A percentile compares a stretch with the other conserved stretches of the same genome.
Evolutionary conservation across 30 jellyfish, hydroid and myxozoan species (phyloP).

Genomic region (Mastigias papua): DNA sequence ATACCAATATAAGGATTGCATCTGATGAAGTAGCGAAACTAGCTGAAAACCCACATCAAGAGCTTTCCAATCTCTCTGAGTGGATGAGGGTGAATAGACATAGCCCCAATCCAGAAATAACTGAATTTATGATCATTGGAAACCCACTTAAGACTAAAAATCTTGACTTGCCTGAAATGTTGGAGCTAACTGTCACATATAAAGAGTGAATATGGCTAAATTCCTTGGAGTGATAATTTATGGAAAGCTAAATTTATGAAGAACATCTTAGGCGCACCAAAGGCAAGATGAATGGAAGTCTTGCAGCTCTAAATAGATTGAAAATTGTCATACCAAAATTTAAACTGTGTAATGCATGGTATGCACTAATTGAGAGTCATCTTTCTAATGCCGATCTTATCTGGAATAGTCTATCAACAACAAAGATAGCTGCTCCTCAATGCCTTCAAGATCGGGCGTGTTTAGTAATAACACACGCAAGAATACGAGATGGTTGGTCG

Average conservation of each 20-base stretch:
- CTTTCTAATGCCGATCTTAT: slow-evolving; percentile 30
- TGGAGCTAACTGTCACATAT: slow-evolving; percentile 28
- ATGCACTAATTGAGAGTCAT: slow-evolving; percentile 40
- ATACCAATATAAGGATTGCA: slow-evolving; percentile 41
- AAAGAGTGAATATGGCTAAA: slow-evolving; percentile 43
- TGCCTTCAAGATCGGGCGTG: slow-evolving; percentile 41
- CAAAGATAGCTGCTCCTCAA: slow-evolving; percentile 47
- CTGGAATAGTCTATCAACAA: slow-evolving; percentile 16
- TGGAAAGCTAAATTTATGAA: background rate
- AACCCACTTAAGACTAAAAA: slow-evolving; percentile 39
- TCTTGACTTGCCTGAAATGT: slow-evolving; percentile 45
- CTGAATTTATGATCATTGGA: slow-evolving; percentile 16
- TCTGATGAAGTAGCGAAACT: slow-evolving; percentile 21
- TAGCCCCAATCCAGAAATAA: slow-evolving; percentile 30
- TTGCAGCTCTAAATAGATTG: slow-evolving; percentile 39
- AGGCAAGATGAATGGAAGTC: slow-evolving; percentile 47
- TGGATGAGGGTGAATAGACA: slow-evolving; percentile 34
- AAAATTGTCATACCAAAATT: slow-evolving; percentile 34
- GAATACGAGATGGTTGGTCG: slow-evolving; percentile 48
- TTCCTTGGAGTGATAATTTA: slow-evolving; percentile 27
- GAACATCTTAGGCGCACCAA: slow-evolving; percentile 51
- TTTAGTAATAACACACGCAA: slow-evolving; percentile 27
- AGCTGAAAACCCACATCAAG: slow-evolving; percentile 14
- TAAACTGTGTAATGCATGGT: slow-evolving; percentile 42
- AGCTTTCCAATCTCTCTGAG: slow-evolving; percentile 18